Conservation (phyloP, 2,113 vertebrate species). For the Nesospiza acunhae region DNA sequence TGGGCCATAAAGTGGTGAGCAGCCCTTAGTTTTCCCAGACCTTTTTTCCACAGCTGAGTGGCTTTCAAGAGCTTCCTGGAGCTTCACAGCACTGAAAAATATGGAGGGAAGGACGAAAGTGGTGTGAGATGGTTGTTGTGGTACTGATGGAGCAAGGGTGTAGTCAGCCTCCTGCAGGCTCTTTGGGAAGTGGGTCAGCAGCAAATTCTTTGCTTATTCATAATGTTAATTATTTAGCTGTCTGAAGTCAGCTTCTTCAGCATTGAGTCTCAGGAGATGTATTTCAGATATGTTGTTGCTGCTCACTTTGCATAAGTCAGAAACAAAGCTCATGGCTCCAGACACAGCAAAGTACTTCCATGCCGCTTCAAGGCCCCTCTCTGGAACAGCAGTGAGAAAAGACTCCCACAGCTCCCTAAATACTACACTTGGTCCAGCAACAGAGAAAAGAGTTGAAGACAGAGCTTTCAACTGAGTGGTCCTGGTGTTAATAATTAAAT, state of each 20-base stretch:
- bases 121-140: background rate
- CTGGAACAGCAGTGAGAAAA: background rate
- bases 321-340: background rate
- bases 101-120: background rate
- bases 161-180: background rate
- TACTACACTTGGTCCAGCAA: background rate
- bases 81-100: background rate
- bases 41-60: background rate
- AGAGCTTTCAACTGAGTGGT: background rate
- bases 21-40: background rate
- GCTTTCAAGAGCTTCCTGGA: background rate
- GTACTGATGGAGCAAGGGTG: background rate
- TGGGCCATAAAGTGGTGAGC: background rate
- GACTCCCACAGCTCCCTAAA: background rate
- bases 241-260: background rate
- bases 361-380: rapidly evolving
- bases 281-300: background rate
- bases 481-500: background rate
- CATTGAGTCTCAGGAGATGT: background rate
- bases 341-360: background rate
- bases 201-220: background rate
- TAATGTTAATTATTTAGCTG: background rate
- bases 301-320: background rate
- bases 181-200: background rate
- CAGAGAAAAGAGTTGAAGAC: background rate